phyloP scores from a whole-genome alignment of 2,113 vertebrate species.

The Anhinga anhinga region DNA sequence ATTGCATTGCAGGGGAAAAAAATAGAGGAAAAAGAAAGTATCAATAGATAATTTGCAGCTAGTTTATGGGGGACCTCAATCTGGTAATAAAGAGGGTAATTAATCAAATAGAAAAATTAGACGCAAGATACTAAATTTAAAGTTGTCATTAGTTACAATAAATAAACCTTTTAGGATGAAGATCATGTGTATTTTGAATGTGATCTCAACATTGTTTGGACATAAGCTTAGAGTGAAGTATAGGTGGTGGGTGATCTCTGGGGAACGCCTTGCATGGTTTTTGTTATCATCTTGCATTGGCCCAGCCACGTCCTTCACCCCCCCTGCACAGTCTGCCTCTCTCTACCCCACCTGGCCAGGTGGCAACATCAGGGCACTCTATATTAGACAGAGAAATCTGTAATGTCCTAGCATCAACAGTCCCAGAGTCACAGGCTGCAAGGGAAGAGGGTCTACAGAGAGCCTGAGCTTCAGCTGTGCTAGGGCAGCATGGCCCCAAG shows the following conservation, averaged over 20 bases:
- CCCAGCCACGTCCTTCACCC: not conserved
- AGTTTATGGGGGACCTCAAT: not conserved
- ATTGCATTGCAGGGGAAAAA: not conserved
- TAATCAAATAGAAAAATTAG: not conserved
- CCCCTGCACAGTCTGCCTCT: not conserved
- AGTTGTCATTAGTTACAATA: not conserved
- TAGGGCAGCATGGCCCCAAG: not conserved
- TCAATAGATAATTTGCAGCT: not conserved
- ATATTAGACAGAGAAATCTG: not conserved
- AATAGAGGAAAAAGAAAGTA: not conserved
- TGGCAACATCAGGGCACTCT: not conserved
- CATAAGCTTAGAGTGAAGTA: not conserved
- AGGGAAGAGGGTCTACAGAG: not conserved
- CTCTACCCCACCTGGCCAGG: not conserved
- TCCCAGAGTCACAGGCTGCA: not conserved
- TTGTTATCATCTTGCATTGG: not conserved
- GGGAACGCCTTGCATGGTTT: not conserved
- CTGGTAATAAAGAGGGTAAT: not conserved
- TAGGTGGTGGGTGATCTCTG: not conserved
- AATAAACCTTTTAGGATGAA: not conserved
- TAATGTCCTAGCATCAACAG: not conserved
- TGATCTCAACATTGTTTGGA: not conserved
- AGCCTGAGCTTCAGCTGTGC: not conserved
- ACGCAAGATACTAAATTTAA: not conserved
- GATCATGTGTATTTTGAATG: not conserved